Evolutionary conservation across 2,113 vertebrate genomes (phyloP).

Genomic region (Cnemophilus loriae): DNA sequence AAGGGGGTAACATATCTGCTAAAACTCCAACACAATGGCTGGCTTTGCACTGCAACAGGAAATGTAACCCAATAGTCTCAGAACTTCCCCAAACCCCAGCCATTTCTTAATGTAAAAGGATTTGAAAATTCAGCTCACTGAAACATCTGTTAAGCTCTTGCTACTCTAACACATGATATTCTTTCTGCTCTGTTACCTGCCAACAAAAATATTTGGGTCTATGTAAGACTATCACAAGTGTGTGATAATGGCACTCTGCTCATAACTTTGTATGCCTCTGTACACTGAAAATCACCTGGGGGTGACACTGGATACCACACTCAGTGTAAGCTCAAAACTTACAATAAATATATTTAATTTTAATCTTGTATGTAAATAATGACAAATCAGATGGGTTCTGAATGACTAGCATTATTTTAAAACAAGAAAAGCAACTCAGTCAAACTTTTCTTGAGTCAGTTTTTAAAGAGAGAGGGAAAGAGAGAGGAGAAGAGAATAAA

Average conservation of each 20-base stretch:
- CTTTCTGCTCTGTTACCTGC: conserved; percentile 66
- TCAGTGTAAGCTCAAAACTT: not conserved
- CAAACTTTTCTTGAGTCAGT: not conserved
- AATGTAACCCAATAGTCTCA: conserved; percentile 76
- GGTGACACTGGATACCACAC: not conserved
- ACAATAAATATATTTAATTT: not conserved
- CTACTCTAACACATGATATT: conserved; percentile 70
- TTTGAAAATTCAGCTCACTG: conserved; percentile 75
- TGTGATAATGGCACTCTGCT: conserved; percentile 56
- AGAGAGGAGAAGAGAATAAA: not conserved
- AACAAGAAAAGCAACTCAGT: not conserved
- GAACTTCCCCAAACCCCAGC: conserved; percentile 69
- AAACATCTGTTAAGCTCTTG: conserved; percentile 81
- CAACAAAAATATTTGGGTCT: conserved; percentile 79
- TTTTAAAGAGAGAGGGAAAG: not conserved
- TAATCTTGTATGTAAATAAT: not conserved
- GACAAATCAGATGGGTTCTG: not conserved
- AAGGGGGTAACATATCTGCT: conserved; percentile 70
- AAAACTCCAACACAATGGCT: conserved; percentile 65
- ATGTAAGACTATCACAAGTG: conserved; percentile 62
- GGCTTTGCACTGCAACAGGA: conserved; percentile 72
- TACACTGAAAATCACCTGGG: not conserved
- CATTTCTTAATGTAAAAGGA: conserved; percentile 71
- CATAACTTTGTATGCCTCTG: conserved; percentile 23
- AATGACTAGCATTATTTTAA: not conserved